phyloP scores from a whole-genome alignment of 2,888 invertebrate genomes.

The Fabriciana adippe region DNA sequence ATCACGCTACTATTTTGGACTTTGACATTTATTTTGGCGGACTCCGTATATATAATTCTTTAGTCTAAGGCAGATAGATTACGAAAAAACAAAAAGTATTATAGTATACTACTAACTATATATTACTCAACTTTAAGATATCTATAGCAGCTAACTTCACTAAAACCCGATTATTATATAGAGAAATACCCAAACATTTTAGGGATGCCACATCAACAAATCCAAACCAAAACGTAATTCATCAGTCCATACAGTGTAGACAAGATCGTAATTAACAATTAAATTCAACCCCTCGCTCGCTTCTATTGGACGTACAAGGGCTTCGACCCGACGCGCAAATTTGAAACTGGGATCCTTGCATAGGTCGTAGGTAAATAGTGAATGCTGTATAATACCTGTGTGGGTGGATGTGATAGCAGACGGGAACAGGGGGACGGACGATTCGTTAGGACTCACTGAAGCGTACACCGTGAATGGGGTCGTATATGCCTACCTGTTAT shows the following conservation, averaged over 20 bases:
- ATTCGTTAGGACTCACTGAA: constrained; percentile 76
- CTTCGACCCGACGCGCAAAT: constrained; percentile 59
- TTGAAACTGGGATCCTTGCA: constrained; percentile 66
- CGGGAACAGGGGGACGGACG: constrained; percentile 47
- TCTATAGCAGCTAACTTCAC: too few species aligned
- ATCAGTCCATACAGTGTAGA: constrained; percentile 47
- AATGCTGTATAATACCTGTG: constrained; percentile 43
- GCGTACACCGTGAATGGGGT: constrained; percentile 76
- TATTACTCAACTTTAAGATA: too few species aligned
- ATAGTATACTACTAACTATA: too few species aligned
- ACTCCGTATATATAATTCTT: too few species aligned
- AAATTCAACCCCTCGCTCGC: constrained; percentile 49
- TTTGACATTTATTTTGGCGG: too few species aligned
- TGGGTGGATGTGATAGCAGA: constrained; percentile 48
- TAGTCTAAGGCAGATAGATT: too few species aligned
- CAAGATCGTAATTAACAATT: constrained; percentile 77
- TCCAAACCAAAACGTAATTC: constrained; percentile 42
- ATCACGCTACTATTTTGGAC: too few species aligned
- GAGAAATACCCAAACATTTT: constrained; percentile 5
- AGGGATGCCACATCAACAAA: constrained; percentile 32
- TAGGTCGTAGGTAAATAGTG: constrained; percentile 61
- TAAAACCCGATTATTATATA: not conserved
- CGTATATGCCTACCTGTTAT: constrained; percentile 61
- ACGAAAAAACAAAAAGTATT: too few species aligned
- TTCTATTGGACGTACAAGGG: constrained; percentile 57